These are phyloP conservation scores for Zophobas morio DNA, from an alignment of 1,140 invertebrate genomes.

Conservation along the genomic window DNA sequence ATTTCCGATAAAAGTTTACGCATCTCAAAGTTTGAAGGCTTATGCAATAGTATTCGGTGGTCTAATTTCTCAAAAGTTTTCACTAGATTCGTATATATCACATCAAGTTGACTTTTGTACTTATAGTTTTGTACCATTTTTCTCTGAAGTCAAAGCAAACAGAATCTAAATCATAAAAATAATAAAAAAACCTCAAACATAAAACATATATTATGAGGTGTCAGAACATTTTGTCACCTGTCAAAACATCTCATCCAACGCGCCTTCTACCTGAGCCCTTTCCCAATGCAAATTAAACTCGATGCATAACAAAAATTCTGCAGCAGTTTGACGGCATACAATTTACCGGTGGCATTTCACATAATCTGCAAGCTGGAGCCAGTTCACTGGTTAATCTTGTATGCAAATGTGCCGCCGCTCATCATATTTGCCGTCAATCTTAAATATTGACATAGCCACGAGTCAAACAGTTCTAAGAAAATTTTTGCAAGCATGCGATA, in stretches of 20 bases:
- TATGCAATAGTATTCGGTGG: no score
- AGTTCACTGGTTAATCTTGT: conserved; percentile 1
- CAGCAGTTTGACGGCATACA: conserved; percentile 2
- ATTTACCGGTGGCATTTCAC: conserved; percentile 1
- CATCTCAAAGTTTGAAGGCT: no score
- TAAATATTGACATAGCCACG: neutral
- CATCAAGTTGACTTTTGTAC: no score
- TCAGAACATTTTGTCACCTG: neutral
- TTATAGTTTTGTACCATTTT: no score
- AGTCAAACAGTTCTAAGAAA: neutral
- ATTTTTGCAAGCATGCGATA: neutral
- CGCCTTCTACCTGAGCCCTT: neutral
- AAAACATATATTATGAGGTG: neutral
- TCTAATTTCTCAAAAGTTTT: no score
- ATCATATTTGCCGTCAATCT: conserved; percentile 20
- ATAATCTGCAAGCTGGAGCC: conserved; percentile 2
- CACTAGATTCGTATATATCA: no score
- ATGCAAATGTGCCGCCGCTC: conserved; percentile 19
- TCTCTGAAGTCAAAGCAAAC: no score
- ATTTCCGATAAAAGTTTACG: no score
- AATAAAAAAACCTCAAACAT: no score
- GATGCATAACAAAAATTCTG: conserved; percentile 9
- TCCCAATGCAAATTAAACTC: conserved; percentile 26
- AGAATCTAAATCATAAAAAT: no score
- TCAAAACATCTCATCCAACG: neutral